Evolutionary conservation across 2,888 invertebrate species (phyloP), one percentile per base, ranked within the genome.

Genomic region (Chironomus riparius): DNA sequence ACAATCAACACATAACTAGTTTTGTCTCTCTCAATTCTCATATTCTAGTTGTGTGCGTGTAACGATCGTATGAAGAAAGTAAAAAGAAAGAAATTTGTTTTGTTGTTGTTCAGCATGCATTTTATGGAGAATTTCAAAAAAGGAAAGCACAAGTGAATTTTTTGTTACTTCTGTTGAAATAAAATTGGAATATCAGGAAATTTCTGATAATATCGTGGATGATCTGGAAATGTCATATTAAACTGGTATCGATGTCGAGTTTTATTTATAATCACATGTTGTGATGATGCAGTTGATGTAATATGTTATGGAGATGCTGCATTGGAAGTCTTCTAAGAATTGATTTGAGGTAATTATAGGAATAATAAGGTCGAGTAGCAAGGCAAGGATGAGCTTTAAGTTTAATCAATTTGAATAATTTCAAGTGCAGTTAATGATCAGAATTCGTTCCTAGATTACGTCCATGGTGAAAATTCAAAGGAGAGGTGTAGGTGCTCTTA

Each of bases 71-170:
- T 21, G 18, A 13, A 70, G 15, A 47, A 13, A 48, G 56, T 24
- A 50, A 24, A 24, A 71, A 21, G 24, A 48, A 71, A 71, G 71
- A 71, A 71, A 71, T 71, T 56, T 71, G 24, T 71, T n/a, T n/a
- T n/a, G n/a, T n/a, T n/a, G n/a, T n/a, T n/a, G n/a, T 21, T 47
- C 47, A 65, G n/a, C 12, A 24, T 65, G 22, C 24, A 24, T 65
- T 24, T 65, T 65, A 21, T 24, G 56, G 38, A 38, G 38, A 38
- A 38, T 38, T 38, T 38, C 38, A 38, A 56, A 56, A 56, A 56
- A 65, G 24, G 65, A 65, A 65, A 65, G 65, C 65, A 65, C 65
- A 65, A 65, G 65, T 65, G 65, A 65, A 22, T 22, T 10, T 22
- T n/a, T 65, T 62, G 18, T 12, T 22, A 10, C 18, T 56, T 7